Base-by-base conservation (phyloP, 2,113 vertebrate species). In the Sturnus vulgaris region DNA sequence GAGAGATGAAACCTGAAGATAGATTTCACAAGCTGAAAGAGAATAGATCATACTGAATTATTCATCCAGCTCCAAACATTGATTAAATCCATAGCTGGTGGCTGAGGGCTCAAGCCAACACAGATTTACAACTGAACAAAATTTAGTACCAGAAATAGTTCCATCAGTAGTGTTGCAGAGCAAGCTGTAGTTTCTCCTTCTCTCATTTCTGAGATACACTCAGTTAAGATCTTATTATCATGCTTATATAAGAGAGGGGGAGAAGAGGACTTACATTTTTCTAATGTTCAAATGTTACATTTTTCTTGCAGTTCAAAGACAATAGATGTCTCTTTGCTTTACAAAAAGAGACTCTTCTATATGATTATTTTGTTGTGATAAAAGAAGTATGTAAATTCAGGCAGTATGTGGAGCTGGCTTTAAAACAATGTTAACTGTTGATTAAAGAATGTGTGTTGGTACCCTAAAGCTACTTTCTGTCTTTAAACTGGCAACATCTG, bases 1-100 rank as follows among this genome's bases (percentile, higher is more conserved):
- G 86, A 63, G 69, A 95, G 39, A 60, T 86, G 86, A 93, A 96
- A 88, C 46, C 53, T 90, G 79, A 90, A 94, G 92, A 94, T 81
- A 68, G 56, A 96, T 95, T 94, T 94, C 75, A 56, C 59, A 83
- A 77, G 71, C 68, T 88, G 60, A 83, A 93, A 90, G 42, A 86
- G 73, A 93, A 85, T 63, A 94, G 79, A 92, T 93, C 86, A 83
- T 90, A 92, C 83, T 94, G 80, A 95, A 96, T 95, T 96, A 96
- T 92, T 95, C 90, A 88, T 90, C 47, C 59, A 86, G 64, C 68
- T 93, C 76, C 90, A 93, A 94, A 90, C 86, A 86, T 72, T 90
- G 82, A 94, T 97, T 96, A 93, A 97, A 96, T 93, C 92, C 71
- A 73, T 90, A 88, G 79, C 68, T 94, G 35, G 76, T 90, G 79